A percentile compares a stretch with the other conserved stretches of the same genome.
These are phyloP conservation scores for Acanthisitta chloris DNA, from an alignment of 2,113 vertebrate genomes.

Conservation along the genomic window DNA sequence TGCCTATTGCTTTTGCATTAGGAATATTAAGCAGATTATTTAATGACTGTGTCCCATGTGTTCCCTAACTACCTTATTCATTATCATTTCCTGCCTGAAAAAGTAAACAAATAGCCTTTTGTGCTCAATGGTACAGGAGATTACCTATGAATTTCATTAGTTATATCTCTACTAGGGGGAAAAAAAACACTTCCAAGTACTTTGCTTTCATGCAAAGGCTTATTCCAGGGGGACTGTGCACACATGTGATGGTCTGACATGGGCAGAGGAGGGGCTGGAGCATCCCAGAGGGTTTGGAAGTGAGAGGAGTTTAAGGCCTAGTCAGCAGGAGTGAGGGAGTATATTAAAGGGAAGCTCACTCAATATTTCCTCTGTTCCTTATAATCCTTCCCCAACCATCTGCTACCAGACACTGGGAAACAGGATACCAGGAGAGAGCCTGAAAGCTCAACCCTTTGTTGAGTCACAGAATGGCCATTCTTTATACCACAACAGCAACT, in stretches of 20 bases:
- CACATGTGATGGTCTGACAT: accelerated
- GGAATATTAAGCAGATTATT: slow-evolving; percentile 41
- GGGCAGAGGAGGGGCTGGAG: background rate
- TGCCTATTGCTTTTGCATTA: background rate
- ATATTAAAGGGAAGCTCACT: background rate
- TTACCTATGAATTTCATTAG: slow-evolving; percentile 2
- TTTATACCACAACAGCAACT: background rate
- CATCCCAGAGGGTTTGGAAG: background rate
- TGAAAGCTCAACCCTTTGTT: background rate
- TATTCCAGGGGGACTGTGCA: accelerated
- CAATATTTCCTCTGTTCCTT: slow-evolving; percentile 14
- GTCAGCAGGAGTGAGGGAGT: background rate
- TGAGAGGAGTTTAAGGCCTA: background rate
- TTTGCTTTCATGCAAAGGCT: background rate
- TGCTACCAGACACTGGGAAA: slow-evolving; percentile 24
- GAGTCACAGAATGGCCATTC: background rate
- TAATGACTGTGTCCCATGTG: background rate
- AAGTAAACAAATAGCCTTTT: slow-evolving; percentile 55
- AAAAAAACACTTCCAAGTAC: background rate
- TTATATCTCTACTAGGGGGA: background rate
- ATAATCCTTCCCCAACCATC: slow-evolving; percentile 10
- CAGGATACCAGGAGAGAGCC: background rate
- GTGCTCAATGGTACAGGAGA: slow-evolving; percentile 19
- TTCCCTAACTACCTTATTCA: slow-evolving; percentile 32
- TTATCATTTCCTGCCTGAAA: slow-evolving; percentile 38